These are phyloP conservation scores for Boloria selene DNA, from an alignment of 2,888 invertebrate genomes.

Conservation along the genomic window DNA sequence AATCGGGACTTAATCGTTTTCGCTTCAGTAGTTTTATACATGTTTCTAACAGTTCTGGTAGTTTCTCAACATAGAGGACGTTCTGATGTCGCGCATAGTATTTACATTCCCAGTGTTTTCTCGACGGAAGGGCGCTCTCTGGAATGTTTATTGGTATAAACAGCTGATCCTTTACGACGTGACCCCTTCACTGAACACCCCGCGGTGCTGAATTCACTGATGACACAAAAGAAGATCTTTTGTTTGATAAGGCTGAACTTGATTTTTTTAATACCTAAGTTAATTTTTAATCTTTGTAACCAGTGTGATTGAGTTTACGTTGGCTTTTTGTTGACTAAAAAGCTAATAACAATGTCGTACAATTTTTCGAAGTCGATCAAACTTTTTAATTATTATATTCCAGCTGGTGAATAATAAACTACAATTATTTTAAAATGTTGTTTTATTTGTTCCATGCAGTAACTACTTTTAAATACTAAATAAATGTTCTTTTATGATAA, in stretches of 20 bases:
- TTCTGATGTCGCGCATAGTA: conserved; percentile 56
- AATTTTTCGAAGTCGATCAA: conserved; percentile 78
- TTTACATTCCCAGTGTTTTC: conserved; percentile 78
- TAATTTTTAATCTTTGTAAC: conserved; percentile 76
- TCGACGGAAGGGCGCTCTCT: conserved; percentile 72
- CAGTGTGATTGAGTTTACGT: conserved; percentile 68
- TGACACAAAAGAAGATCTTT: conserved; percentile 76
- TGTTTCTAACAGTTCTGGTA: conserved; percentile 59
- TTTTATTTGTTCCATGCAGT: conserved; percentile 51
- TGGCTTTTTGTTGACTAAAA: conserved; percentile 64
- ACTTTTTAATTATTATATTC: conserved; percentile 75
- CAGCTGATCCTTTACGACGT: conserved; percentile 60
- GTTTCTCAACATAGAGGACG: conserved; percentile 51
- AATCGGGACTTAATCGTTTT: conserved; percentile 46
- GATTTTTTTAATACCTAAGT: conserved; percentile 76
- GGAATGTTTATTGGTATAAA: conserved; percentile 63
- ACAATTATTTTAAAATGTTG: conserved; percentile 66
- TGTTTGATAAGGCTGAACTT: conserved; percentile 81
- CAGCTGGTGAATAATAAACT: conserved; percentile 76
- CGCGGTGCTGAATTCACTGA: conserved; percentile 65
- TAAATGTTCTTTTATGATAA: background rate
- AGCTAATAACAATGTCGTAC: conserved; percentile 67
- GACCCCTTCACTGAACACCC: conserved; percentile 66
- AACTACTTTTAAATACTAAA: background rate
- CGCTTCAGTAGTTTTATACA: conserved; percentile 69